These are phyloP conservation scores for Orthochromis malagaraziensis DNA, from an alignment of 2,113 vertebrate genomes.

Conservation along the genomic window DNA sequence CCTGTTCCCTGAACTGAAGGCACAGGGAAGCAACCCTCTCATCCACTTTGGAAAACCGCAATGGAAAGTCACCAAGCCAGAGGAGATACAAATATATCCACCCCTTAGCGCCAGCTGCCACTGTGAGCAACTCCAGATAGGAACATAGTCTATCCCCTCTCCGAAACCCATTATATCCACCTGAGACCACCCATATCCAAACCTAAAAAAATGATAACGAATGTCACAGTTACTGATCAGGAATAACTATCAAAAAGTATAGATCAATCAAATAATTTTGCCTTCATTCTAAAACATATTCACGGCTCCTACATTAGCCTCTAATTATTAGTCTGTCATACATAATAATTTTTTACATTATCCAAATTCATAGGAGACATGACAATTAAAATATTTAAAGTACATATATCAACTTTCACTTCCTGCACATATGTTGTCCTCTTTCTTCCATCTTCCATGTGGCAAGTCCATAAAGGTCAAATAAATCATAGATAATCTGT, in stretches of 20 bases:
- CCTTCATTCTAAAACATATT: neutral
- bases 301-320: neutral
- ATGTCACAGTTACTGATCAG: neutral
- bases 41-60: neutral
- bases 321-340: neutral
- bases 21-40: neutral
- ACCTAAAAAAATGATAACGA: neutral
- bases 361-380: neutral
- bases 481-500: neutral
- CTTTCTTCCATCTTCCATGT: fast-evolving
- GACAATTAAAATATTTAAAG: neutral
- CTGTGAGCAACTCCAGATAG: neutral
- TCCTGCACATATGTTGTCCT: neutral
- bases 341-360: neutral
- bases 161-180: fast-evolving
- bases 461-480: neutral
- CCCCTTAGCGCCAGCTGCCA: fast-evolving
- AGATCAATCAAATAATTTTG: neutral
- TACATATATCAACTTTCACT: neutral
- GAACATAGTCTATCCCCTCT: fast-evolving
- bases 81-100: neutral
- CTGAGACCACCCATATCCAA: neutral
- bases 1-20: fast-evolving
- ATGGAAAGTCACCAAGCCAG: neutral
- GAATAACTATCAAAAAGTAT: neutral